Evolutionary conservation across 2,797 vertebrate species (phyloP), one percentile per base, ranked within the genome.

Genomic region (Sebastes taczanowskii): DNA sequence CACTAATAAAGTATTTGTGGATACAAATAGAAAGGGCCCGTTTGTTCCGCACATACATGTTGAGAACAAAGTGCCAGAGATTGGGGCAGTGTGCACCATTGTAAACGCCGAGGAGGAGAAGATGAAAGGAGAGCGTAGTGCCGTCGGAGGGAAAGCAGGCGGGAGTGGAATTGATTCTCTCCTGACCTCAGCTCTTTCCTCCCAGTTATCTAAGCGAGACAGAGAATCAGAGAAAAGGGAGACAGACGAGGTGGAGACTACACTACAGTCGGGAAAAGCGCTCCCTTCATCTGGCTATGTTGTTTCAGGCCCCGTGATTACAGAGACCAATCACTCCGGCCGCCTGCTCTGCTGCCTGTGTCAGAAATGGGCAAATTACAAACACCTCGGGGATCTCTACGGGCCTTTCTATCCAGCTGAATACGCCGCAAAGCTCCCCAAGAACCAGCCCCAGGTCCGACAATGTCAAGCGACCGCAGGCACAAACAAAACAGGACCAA

Each of bases 361-460:
- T 89, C 98, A 99, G 91, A 99, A 99, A 93, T 99, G 98, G 97
- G 98, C 98, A 82, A 99, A 99, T 94, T 99, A 98, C 91, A 97
- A 98, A 87, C 97, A 99, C 90, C 97, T 99, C 74, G 99, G 99
- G 27, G 99, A 99, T 93, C 97, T 99, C 73, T 99, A 98, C 42
- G 99, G 99, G 83, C 99, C 99, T 64, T 99, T 97, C 94, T 99
- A 99, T 90, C 98, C 97, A 58, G 97, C 98, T 80, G 98, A 99
- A 92, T 99, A 99, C 3, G 97, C 97, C 63, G 96, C 97, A 85
- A 98, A 97, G 74, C 96, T 99, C 79, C 97, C 97, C 81, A 99
- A 99, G 92, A 99, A 99, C 88, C 98, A 97, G 0, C 97, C 98
- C 73, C 97, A 95, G 86, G 86, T 95, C 85, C 86, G 94, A 82